Conservation (phyloP, 2,888 invertebrate species). For the Athripsodes cinereus region DNA sequence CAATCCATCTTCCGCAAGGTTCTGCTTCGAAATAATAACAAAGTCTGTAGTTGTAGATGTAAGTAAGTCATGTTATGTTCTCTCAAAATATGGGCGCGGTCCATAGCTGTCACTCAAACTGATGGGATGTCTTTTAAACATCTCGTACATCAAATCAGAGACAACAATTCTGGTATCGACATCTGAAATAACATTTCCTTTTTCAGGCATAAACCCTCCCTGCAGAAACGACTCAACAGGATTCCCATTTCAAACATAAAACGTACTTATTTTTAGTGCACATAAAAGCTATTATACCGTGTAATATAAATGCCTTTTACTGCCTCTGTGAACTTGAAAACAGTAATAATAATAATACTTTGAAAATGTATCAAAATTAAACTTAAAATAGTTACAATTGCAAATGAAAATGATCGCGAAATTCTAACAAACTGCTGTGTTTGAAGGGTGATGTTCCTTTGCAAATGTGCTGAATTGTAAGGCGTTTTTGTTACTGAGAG, state of each 20-base stretch:
- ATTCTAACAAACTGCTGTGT: background rate
- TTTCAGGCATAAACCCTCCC: conserved; percentile 9
- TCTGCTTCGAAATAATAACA: no score
- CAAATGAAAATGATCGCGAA: conserved; percentile 6
- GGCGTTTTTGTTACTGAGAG: conserved; percentile 11
- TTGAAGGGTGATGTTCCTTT: conserved; percentile 13
- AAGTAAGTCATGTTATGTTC: no score
- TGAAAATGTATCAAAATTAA: background rate
- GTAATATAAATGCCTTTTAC: conserved; percentile 38
- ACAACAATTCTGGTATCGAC: conserved; percentile 22
- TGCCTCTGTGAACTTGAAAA: conserved; percentile 42
- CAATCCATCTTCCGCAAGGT: no score
- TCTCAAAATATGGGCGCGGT: conserved; percentile 24
- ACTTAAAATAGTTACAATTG: no score
- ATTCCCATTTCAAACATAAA: conserved; percentile 25
- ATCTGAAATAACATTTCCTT: conserved; percentile 12
- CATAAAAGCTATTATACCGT: conserved; percentile 39
- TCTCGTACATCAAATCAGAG: conserved; percentile 20
- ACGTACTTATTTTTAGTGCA: conserved; percentile 29
- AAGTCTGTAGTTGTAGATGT: no score
- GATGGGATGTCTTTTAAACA: conserved; percentile 8
- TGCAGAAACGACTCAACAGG: conserved; percentile 19
- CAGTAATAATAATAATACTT: conserved; percentile 10
- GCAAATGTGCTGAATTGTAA: background rate
- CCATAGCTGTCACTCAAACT: conserved; percentile 19